Percentiles rank a stretch among this genome's conserved stretches.
phyloP scores from a whole-genome alignment of 2,888 invertebrate genomes.

The Rhyacophila evoluta region DNA sequence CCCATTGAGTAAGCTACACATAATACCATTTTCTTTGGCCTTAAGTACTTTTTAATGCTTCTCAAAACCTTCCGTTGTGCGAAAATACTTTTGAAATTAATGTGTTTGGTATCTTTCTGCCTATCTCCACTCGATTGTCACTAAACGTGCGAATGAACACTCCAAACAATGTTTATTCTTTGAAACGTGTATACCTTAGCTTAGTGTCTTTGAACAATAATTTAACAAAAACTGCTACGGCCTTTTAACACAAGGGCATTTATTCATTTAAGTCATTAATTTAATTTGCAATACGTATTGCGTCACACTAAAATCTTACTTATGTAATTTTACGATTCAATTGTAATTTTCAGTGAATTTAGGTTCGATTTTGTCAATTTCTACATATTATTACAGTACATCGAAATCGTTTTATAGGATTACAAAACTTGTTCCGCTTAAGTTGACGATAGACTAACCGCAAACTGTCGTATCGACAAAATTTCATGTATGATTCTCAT shows the following conservation, averaged over 20 bases:
- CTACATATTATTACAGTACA: too few relatives aligned
- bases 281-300: too few relatives aligned
- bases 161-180: neutral
- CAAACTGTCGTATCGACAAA: too few relatives aligned
- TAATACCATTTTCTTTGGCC: neutral
- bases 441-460: too few relatives aligned
- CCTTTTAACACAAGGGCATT: neutral
- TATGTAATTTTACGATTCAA: too few relatives aligned
- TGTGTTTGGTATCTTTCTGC: neutral
- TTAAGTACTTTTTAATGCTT: slow-evolving; percentile 13
- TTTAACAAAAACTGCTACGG: neutral
- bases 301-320: too few relatives aligned
- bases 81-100: neutral
- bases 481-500: too few relatives aligned
- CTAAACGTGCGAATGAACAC: neutral
- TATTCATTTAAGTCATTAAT: too few relatives aligned
- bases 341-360: too few relatives aligned
- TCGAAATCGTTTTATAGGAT: too few relatives aligned
- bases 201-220: slow-evolving; percentile 13
- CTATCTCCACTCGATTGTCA: neutral
- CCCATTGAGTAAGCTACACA: neutral
- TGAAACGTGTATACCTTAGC: neutral
- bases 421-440: too few relatives aligned
- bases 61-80: neutral
- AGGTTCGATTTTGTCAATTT: too few relatives aligned